Conservation (phyloP, 2,888 invertebrate genomes). For the Aspidiotus rigidus region DNA sequence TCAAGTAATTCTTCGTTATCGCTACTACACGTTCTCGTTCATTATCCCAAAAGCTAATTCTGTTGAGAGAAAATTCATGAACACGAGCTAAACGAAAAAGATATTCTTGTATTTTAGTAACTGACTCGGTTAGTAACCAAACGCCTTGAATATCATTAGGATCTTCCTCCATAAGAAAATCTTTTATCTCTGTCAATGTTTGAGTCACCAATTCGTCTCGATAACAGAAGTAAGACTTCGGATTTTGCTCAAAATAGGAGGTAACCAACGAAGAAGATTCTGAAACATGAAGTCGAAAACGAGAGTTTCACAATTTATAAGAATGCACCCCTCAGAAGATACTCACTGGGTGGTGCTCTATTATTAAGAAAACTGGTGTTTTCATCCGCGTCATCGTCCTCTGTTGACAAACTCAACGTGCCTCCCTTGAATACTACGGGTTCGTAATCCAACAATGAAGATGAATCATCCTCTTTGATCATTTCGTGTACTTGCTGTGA, state of each 20-base stretch:
- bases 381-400: slow-evolving; percentile 4
- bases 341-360: slow-evolving; percentile 14
- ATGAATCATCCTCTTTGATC: background rate
- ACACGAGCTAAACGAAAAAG: background rate
- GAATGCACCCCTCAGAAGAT: background rate
- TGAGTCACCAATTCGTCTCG: slow-evolving; percentile 63
- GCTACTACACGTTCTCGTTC: slow-evolving; percentile 72
- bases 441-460: slow-evolving; percentile 21
- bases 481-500: background rate
- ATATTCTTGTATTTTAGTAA: slow-evolving; percentile 35
- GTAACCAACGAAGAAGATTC: slow-evolving; percentile 28
- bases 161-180: slow-evolving; percentile 53
- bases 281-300: background rate
- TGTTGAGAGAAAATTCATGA: slow-evolving; percentile 43
- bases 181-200: slow-evolving; percentile 62
- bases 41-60: slow-evolving; percentile 79
- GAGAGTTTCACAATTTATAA: background rate
- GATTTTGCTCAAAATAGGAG: slow-evolving; percentile 46
- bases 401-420: slow-evolving; percentile 9
- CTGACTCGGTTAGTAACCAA: slow-evolving; percentile 73
- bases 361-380: slow-evolving; percentile 2
- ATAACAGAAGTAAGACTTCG: slow-evolving; percentile 61
- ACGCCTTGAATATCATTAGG: slow-evolving; percentile 64
- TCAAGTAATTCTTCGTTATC: slow-evolving; percentile 61
- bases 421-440: slow-evolving; percentile 24